Percentiles rank a stretch among this genome's conserved stretches.
Conservation (phyloP, 2,113 vertebrate species). For the Rhinolophus ferrumequinum region DNA sequence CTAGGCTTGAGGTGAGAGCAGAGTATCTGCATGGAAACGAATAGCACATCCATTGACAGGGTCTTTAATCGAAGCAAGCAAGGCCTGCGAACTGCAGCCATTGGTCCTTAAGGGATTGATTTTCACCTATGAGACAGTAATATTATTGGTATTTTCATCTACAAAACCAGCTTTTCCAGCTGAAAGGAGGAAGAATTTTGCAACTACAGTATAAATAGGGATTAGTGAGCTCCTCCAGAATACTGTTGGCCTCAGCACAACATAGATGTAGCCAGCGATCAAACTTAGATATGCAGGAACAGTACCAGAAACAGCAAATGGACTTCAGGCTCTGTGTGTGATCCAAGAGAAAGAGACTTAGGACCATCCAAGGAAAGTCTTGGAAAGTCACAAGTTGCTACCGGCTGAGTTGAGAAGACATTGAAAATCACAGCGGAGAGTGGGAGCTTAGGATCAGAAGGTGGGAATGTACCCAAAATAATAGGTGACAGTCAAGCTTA, state of each 20-base stretch:
- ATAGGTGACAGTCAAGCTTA: background rate
- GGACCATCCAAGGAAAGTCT: background rate
- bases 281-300: background rate
- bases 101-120: background rate
- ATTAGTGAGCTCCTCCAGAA: conserved; percentile 12
- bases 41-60: background rate
- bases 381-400: background rate
- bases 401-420: background rate
- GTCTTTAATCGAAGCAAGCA: background rate
- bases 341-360: background rate
- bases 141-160: background rate
- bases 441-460: background rate
- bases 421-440: background rate
- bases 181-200: conserved; percentile 28
- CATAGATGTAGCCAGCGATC: background rate
- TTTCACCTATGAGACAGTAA: background rate
- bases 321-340: background rate
- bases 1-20: background rate
- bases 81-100: background rate
- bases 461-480: background rate
- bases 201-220: background rate
- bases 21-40: background rate
- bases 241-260: background rate
- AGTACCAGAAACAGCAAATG: background rate
- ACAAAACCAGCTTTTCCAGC: conserved; percentile 47